These are phyloP conservation scores for Petromus typicus DNA, from an alignment of 2,113 vertebrate genomes.

Conservation along the genomic window DNA sequence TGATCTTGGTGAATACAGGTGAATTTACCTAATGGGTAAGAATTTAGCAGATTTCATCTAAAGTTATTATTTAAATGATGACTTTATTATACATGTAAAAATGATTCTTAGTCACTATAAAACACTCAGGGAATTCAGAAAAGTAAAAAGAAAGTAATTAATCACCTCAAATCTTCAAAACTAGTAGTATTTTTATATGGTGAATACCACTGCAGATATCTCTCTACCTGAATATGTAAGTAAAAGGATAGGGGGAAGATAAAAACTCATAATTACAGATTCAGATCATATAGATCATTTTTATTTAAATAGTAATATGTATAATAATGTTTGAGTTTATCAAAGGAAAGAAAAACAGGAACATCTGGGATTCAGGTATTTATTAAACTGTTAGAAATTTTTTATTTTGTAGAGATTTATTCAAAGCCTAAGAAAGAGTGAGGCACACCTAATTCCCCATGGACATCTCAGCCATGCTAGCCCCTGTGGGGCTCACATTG, in stretches of 20 bases:
- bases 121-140: not conserved
- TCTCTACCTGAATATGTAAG: not conserved
- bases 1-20: not conserved
- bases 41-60: not conserved
- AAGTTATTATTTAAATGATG: not conserved
- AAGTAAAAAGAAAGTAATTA: constrained; percentile 16
- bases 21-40: not conserved
- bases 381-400: not conserved
- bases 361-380: not conserved
- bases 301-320: not conserved
- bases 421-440: not conserved
- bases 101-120: constrained; percentile 13
- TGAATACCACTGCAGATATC: not conserved
- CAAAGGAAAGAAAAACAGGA: not conserved
- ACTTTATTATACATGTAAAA: constrained; percentile 44
- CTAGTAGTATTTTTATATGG: not conserved
- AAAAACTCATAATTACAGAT: not conserved
- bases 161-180: not conserved
- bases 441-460: accelerated
- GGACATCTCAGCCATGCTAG: no score
- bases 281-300: not conserved
- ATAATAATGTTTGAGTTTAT: not conserved
- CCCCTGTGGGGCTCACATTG: accelerated
- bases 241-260: not conserved
- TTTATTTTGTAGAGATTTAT: not conserved